Conservation (phyloP, 1,140 invertebrate species). For the Orius laevigatus region DNA sequence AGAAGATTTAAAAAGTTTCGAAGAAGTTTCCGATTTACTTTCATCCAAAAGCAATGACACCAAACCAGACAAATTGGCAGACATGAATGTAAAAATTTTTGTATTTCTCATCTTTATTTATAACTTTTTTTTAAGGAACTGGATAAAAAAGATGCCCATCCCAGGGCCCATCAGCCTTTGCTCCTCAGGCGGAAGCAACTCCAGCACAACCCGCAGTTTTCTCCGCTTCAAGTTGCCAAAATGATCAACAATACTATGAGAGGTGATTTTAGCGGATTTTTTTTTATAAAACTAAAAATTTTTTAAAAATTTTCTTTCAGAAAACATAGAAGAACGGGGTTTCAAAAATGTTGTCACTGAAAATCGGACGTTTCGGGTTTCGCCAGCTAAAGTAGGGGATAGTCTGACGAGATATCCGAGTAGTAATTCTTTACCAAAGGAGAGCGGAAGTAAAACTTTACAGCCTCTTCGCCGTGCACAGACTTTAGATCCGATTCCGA, state of each 20-base stretch:
- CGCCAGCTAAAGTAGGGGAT: too few species aligned
- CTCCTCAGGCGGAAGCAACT: not conserved
- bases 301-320: too few species aligned
- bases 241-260: slow-evolving; percentile 3
- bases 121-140: not conserved
- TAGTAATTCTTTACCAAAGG: too few species aligned
- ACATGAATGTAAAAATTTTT: not conserved
- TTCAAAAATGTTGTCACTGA: too few species aligned
- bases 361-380: too few species aligned
- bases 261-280: not conserved
- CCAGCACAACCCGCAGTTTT: not conserved
- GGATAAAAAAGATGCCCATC: not conserved
- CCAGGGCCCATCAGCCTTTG: slow-evolving; percentile 1
- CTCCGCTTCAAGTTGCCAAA: slow-evolving; percentile 3
- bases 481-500: slow-evolving; percentile 1
- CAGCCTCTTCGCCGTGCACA: slow-evolving; percentile 2
- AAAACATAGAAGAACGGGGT: too few species aligned
- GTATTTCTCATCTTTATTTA: too few species aligned
- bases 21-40: slow-evolving; percentile 23
- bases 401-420: too few species aligned
- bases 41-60: slow-evolving; percentile 14
- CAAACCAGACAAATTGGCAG: not conserved
- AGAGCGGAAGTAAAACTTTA: not conserved
- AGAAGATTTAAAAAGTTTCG: slow-evolving; percentile 31
- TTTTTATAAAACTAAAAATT: too few species aligned